Evolutionary conservation across 2,113 vertebrate genomes (phyloP), one percentile per base, ranked within the genome.

Genomic region (Scolopax mira): DNA sequence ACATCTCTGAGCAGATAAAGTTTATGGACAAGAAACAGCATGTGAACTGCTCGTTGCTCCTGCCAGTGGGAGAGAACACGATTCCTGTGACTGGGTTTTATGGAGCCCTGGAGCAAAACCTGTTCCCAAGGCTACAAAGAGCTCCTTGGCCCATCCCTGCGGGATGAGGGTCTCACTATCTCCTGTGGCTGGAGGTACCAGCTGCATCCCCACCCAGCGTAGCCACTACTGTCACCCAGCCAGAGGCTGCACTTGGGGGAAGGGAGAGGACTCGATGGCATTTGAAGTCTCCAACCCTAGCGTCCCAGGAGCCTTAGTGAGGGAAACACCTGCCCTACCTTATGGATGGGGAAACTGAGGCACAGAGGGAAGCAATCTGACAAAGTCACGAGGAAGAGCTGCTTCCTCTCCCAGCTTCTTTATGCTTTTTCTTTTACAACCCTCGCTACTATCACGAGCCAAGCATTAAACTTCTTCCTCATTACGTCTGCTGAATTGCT

Each of bases 351-450:
- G 71, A 91, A 93, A 75, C 81, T 22, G 61, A 95, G 66, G 70
- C 49, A 57, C 1, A 0, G 64, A 41, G 28, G 9, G 3, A 27
- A 0, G 1, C 18, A 2, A 8, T 10, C 28, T 1, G 0, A 3
- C 0, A 0, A 17, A 39, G 49, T 13, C n/a, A 15, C 10, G 0
- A 2, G 61, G 28, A 24, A 25, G 8, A 6, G 58, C 10, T 0
- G 1, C 12, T 44, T 33, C 66, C 66, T 71, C 54, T 42, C 7
- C 24, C 74, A 24, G 21, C 21, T 33, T 5, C 58, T 15, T 39
- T 1, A 0, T 3, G 27, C 13, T 30, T n/a, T 18, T 5, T 8
- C 11, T 14, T 10, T 13, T 1, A 4, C 12, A 41, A 41, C 31
- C 39, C 52, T 18, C 1, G 1, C 14, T 6, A 1, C 57, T 2